Evolutionary conservation across 2,888 invertebrate species (phyloP).

Genomic region (Metacarcinus magister): DNA sequence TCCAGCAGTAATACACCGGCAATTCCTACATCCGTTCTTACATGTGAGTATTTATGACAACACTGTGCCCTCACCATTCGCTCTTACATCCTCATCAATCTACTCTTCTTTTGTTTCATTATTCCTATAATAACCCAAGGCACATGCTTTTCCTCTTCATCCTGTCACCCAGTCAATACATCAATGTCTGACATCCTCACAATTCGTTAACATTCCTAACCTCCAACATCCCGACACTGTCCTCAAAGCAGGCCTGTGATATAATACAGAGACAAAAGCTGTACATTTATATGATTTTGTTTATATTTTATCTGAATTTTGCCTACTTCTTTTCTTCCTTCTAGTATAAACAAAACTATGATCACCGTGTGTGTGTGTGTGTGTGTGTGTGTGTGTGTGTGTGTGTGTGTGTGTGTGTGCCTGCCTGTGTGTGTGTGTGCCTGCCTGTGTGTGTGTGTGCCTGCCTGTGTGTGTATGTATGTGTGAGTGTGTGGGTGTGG

Average conservation of each 20-base stretch:
- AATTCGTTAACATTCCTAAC: neutral
- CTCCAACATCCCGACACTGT: too few relatives aligned
- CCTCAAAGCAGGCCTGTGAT: neutral
- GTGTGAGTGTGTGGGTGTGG: too few relatives aligned
- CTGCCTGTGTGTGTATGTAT: too few relatives aligned
- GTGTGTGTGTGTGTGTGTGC: too few relatives aligned
- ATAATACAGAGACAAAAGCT: neutral
- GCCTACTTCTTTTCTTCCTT: neutral
- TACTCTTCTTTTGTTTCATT: neutral
- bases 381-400: neutral
- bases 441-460: too few relatives aligned
- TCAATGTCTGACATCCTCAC: neutral
- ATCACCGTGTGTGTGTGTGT: too few relatives aligned
- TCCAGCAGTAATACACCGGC: neutral
- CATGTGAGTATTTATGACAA: neutral
- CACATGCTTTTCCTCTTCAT: neutral
- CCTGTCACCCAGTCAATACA: neutral
- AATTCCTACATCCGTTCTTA: constrained; percentile 18
- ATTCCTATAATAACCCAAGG: too few relatives aligned
- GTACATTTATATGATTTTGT: neutral
- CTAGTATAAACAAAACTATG: neutral
- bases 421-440: too few relatives aligned
- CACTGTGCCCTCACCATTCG: neutral
- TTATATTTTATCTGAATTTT: neutral
- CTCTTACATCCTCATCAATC: neutral